Evolutionary conservation across 2,113 vertebrate genomes (phyloP).

Genomic region (Erythrolamprus reginae): DNA sequence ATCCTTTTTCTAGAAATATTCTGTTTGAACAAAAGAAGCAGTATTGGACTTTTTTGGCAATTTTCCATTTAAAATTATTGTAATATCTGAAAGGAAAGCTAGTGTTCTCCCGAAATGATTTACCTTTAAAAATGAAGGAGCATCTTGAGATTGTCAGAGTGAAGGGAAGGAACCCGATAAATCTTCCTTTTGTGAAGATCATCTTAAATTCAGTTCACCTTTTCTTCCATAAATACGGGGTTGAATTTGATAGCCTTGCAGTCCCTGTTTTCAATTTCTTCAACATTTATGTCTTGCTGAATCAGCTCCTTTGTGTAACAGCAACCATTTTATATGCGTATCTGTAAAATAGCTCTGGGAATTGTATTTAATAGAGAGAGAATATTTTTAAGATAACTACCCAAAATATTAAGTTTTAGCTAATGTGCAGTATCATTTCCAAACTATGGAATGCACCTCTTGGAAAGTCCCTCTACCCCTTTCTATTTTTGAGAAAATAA

Average conservation of each 20-base stretch:
- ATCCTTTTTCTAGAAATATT: neutral
- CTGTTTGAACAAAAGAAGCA: neutral
- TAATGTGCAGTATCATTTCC: neutral
- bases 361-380: neutral
- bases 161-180: neutral
- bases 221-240: neutral
- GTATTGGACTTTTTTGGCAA: neutral
- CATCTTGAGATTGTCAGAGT: neutral
- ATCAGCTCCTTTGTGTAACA: neutral
- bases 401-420: neutral
- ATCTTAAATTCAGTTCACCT: neutral
- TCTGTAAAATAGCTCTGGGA: neutral
- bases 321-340: neutral
- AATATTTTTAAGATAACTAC: neutral
- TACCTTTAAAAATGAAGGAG: neutral
- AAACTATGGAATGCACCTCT: neutral
- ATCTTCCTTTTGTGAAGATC: neutral
- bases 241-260: neutral
- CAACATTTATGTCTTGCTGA: neutral
- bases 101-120: neutral
- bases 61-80: neutral
- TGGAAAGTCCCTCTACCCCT: neutral
- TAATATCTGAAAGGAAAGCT: neutral
- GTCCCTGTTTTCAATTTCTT: neutral
- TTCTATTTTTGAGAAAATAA: neutral